These are phyloP conservation scores for Cassiopea andromeda DNA, from an alignment of 30 jellyfish, hydroid and myxozoan species.

Conservation along the genomic window DNA sequence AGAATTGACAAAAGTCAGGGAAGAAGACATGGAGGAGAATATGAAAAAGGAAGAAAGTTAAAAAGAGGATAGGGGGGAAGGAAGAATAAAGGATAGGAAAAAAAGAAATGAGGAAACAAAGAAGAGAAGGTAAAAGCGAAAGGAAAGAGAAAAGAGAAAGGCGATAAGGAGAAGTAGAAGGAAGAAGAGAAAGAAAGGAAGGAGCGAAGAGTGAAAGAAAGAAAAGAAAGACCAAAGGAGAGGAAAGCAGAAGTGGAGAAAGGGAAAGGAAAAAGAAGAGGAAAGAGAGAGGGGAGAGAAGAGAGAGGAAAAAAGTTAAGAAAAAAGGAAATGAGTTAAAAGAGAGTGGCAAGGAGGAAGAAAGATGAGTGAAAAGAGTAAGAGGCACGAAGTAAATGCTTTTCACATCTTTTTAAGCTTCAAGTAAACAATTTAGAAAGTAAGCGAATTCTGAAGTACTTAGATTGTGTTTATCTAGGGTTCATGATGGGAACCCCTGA, in stretches of 20 bases:
- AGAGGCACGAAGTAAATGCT: too few species aligned
- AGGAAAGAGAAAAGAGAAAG: not conserved
- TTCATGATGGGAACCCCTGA: too few species aligned
- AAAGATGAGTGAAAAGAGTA: too few species aligned
- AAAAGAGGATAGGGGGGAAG: not conserved
- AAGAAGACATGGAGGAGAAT: not conserved
- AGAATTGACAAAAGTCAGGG: not conserved
- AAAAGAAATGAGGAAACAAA: not conserved
- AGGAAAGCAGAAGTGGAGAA: not conserved
- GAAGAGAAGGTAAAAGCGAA: not conserved
- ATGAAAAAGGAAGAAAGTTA: not conserved
- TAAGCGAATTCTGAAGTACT: too few species aligned
- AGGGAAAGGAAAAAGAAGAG: not conserved
- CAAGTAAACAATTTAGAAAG: too few species aligned
- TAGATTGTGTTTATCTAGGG: too few species aligned
- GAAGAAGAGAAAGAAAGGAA: not conserved
- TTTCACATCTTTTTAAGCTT: too few species aligned
- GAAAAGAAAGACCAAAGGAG: not conserved
- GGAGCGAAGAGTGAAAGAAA: not conserved
- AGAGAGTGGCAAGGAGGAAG: too few species aligned
- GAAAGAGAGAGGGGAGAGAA: not conserved
- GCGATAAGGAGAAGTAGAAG: too few species aligned
- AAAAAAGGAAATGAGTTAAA: not conserved
- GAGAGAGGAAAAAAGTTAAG: not conserved
- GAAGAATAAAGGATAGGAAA: too few species aligned